Percentiles rank a stretch among this genome's conserved stretches.
phyloP scores from a whole-genome alignment of 1,140 invertebrate genomes.

The Drosophila pachea region DNA sequence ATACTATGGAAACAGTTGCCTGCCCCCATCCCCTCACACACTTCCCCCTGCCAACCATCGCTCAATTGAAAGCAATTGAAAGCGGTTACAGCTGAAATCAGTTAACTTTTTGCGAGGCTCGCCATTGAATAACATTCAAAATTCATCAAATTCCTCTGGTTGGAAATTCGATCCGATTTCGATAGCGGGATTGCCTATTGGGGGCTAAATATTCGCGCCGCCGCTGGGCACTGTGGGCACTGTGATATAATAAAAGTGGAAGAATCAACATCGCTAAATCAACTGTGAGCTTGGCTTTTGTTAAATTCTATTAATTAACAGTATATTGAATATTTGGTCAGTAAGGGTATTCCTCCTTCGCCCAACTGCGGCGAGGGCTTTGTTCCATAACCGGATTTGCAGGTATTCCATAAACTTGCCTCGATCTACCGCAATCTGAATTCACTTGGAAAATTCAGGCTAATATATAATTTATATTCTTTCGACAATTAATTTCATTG shows the following conservation, averaged over 20 bases:
- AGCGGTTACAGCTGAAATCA: conserved; percentile 59
- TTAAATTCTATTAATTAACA: conserved; percentile 6
- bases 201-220: background rate
- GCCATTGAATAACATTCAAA: conserved; percentile 56
- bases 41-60: background rate
- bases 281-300: background rate
- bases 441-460: background rate
- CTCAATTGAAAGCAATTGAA: conserved; percentile 70
- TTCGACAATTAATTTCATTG: background rate
- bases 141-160: conserved; percentile 57
- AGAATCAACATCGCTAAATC: background rate
- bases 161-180: conserved; percentile 47
- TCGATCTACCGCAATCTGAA: conserved; percentile 7
- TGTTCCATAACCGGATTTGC: too few species aligned
- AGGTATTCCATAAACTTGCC: background rate
- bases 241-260: background rate
- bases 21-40: background rate
- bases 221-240: background rate
- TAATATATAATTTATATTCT: background rate
- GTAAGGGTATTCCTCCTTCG: background rate
- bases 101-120: conserved; percentile 28
- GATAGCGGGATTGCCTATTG: conserved; percentile 5
- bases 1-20: conserved; percentile 26
- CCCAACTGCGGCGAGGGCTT: too few species aligned
- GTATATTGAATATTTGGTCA: background rate